Base-by-base conservation (phyloP, 2,113 vertebrate species). In the Carassius carassius region DNA sequence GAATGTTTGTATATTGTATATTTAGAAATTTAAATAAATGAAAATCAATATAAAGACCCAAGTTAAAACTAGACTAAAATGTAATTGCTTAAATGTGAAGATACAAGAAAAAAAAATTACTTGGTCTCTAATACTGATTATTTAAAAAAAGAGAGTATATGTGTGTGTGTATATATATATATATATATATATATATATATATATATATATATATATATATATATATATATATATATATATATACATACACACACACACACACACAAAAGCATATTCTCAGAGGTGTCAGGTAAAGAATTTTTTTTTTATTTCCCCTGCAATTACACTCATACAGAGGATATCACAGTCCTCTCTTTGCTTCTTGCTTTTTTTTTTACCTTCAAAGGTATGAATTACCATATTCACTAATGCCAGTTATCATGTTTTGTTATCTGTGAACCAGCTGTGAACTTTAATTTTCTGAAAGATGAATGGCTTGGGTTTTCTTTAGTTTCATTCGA, bases 1-100 rank as follows among this genome's bases (percentile, higher is more conserved):
- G 90, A 87, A 93, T 62, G 72, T 97, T 95, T 98, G 95, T 95
- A 99, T 98, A 98, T 95, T 98, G 97, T 98, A 97, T 92, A 98
- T 97, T 92, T 96, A 94, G 92, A 90, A 93, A 76, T 62, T 94
- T 94, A 95, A 94, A 92, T 78, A 91, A 93, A 95, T 86, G 73
- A 94, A 90, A 89, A 89, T 79, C 84, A 62, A 83, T 72, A 83
- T 85, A 89, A 44, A 63, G 74, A 86, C 37, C 51, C 70, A 78
- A 75, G 83, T 83, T 83, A 67, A 86, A 78, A 75, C 51, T 67
- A 83, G 16, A 91, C 89, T 86, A 86, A 87, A 88, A 88, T 75
- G 81, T 17, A 89, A 84, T 63, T 85, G 87, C 82, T 90, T 82
- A 89, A 85, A 86, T 78, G 82, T 82, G 47, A 89, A 89, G 82